phyloP scores from a whole-genome alignment of 2,113 vertebrate genomes.

The Lepidothrix coronata region DNA sequence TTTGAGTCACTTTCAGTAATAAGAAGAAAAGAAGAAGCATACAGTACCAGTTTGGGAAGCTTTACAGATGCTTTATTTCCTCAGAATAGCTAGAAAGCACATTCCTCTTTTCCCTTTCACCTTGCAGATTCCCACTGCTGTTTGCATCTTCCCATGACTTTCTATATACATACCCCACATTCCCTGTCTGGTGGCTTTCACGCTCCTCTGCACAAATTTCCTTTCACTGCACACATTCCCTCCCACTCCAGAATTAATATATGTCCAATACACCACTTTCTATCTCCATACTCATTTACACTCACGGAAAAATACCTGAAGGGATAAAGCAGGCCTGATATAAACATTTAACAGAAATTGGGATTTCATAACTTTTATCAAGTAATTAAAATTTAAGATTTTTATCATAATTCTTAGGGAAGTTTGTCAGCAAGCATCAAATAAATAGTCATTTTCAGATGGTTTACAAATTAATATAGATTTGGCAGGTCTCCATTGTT shows the following conservation, averaged over 20 bases:
- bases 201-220: background rate
- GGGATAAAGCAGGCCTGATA: background rate
- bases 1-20: background rate
- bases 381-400: background rate
- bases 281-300: background rate
- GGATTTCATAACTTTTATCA: background rate
- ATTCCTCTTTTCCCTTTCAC: background rate
- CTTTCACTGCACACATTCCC: background rate
- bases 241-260: background rate
- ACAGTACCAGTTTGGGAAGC: background rate
- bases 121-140: background rate
- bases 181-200: background rate
- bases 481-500: background rate
- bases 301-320: background rate
- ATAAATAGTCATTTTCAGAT: background rate
- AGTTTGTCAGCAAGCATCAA: background rate
- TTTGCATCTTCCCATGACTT: constrained; percentile 25
- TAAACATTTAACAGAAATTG: background rate
- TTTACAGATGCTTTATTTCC: background rate
- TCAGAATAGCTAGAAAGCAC: background rate
- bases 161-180: background rate
- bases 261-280: background rate
- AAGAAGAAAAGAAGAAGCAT: background rate
- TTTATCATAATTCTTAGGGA: background rate
- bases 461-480: background rate